Percentiles rank a stretch among this genome's conserved stretches.
phyloP scores from a whole-genome alignment of 2,113 vertebrate species.

The Oophaga pumilio region DNA sequence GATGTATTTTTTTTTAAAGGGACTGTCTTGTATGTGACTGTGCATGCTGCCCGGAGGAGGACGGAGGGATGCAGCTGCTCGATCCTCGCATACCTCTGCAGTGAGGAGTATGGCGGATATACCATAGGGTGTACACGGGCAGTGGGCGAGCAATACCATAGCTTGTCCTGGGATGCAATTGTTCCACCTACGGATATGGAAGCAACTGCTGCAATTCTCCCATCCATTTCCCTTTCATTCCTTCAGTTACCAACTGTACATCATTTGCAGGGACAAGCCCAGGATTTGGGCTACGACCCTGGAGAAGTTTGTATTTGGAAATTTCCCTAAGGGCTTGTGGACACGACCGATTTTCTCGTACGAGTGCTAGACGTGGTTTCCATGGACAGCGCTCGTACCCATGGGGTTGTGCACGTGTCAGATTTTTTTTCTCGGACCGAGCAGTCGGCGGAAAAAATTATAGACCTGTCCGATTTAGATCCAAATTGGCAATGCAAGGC shows the following conservation, averaged over 20 bases:
- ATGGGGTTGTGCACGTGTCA: too few relatives aligned
- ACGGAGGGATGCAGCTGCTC: constrained; percentile 31
- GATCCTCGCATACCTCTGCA: constrained; percentile 34
- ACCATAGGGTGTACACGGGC: constrained; percentile 18
- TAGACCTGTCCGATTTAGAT: too few relatives aligned
- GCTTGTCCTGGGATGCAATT: constrained; percentile 19
- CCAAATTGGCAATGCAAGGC: too few relatives aligned
- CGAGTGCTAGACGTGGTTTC: too few relatives aligned
- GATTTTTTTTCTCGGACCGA: too few relatives aligned
- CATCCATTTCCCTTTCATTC: constrained; percentile 20
- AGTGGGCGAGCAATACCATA: constrained; percentile 37
- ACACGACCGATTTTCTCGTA: too few relatives aligned
- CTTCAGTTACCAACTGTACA: neutral
- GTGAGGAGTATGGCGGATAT: constrained; percentile 12
- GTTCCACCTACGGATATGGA: constrained; percentile 23
- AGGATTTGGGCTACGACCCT: neutral
- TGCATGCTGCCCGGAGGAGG: neutral
- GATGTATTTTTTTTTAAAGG: neutral
- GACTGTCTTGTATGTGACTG: neutral
- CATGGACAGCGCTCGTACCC: too few relatives aligned
- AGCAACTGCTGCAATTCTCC: neutral
- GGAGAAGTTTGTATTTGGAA: neutral
- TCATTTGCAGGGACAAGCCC: neutral
- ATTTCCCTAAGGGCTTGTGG: neutral
- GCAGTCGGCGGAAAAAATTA: too few relatives aligned